Evolutionary conservation across 1,140 invertebrate genomes (phyloP).

Genomic region (Stenopsyche tienmushanensis): DNA sequence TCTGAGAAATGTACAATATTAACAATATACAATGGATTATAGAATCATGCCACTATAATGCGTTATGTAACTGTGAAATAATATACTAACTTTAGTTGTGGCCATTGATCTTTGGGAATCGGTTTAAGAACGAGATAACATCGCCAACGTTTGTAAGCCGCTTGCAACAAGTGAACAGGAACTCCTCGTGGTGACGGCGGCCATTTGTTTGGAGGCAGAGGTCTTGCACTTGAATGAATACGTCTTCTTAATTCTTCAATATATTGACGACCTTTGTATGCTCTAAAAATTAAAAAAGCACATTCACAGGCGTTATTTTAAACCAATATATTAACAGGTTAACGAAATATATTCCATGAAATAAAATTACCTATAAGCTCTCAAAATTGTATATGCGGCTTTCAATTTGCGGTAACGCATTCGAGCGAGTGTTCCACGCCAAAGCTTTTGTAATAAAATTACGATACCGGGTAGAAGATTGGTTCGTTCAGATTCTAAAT

Average conservation of each 20-base stretch:
- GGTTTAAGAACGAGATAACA: slow-evolving; percentile 82
- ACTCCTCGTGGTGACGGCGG: slow-evolving; percentile 57
- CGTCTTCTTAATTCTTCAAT: slow-evolving; percentile 66
- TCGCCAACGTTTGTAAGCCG: slow-evolving; percentile 78
- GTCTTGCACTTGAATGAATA: slow-evolving; percentile 53
- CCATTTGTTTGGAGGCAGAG: slow-evolving; percentile 60
- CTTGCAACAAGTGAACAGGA: slow-evolving; percentile 60
- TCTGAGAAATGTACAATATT: no score
- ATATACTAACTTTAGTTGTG: slow-evolving; percentile 79
- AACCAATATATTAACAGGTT: neutral
- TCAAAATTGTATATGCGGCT: slow-evolving; percentile 80
- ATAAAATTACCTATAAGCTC: slow-evolving; percentile 66
- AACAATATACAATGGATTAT: no score
- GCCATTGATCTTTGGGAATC: slow-evolving; percentile 83
- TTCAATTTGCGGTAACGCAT: slow-evolving; percentile 80
- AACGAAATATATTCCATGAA: neutral
- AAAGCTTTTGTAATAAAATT: slow-evolving; percentile 90
- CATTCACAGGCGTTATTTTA: neutral
- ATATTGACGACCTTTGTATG: slow-evolving; percentile 82
- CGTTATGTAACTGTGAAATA: no score
- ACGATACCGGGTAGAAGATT: slow-evolving; percentile 87
- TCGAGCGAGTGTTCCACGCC: slow-evolving; percentile 81
- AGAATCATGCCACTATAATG: no score
- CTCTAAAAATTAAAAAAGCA: slow-evolving; percentile 60
- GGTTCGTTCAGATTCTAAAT: slow-evolving; percentile 79